phyloP scores from a whole-genome alignment of 2,113 vertebrate genomes.

The Stigmatopora nigra region DNA sequence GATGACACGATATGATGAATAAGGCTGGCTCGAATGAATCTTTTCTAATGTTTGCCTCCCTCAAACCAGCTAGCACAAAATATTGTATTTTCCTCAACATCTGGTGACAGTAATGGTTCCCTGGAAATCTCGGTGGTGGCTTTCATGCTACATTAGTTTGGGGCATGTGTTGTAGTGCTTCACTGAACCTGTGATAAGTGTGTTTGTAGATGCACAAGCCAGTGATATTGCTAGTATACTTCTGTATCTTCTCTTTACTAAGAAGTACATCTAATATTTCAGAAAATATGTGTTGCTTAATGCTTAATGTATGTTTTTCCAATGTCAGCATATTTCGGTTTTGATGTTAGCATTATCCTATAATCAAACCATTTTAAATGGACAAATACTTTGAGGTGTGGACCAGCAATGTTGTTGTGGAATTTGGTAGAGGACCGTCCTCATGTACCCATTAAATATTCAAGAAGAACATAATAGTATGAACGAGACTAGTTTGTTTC shows the following conservation, averaged over 20 bases:
- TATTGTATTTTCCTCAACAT: constrained; percentile 26
- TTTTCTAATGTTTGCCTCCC: constrained; percentile 43
- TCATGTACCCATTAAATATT: too few species aligned
- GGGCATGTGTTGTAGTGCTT: constrained; percentile 50
- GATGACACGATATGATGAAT: constrained; percentile 20
- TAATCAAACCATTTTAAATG: too few species aligned
- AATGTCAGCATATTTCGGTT: not conserved
- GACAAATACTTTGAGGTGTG: too few species aligned
- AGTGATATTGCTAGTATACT: constrained; percentile 2
- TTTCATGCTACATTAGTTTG: constrained; percentile 37
- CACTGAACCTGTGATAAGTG: constrained; percentile 54
- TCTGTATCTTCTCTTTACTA: not conserved
- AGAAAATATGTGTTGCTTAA: not conserved
- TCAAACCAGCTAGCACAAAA: constrained; percentile 3
- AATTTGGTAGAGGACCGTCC: too few species aligned
- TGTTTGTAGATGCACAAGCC: constrained; percentile 33
- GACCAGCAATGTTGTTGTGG: too few species aligned
- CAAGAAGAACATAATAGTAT: too few species aligned
- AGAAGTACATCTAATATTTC: constrained; percentile 1
- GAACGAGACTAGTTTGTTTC: too few species aligned
- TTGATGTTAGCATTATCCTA: too few species aligned
- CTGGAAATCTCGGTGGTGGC: constrained; percentile 53
- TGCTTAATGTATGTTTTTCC: too few species aligned
- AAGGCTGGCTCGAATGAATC: constrained; percentile 35
- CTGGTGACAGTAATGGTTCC: constrained; percentile 56